Percentiles rank a stretch among this genome's conserved stretches.
phyloP scores from a whole-genome alignment of 92 coral and sea anemone species.

The Zoanthus sansibaricus region DNA sequence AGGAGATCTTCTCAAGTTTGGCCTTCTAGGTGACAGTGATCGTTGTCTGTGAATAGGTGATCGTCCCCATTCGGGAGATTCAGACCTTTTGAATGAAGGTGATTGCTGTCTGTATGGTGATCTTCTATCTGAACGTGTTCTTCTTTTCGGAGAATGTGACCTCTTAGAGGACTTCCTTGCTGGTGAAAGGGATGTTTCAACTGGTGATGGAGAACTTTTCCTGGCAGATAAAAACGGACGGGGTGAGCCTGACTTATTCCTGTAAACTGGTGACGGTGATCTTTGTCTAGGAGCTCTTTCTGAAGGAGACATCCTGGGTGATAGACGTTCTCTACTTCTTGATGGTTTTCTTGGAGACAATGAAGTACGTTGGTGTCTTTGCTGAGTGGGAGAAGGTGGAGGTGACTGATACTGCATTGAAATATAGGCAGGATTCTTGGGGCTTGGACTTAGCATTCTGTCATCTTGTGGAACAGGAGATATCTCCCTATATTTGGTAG shows the following conservation, averaged over 20 bases:
- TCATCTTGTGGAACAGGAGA: constrained; percentile 3
- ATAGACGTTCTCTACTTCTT: background rate
- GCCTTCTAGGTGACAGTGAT: constrained; percentile 16
- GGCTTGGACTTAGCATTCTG: background rate
- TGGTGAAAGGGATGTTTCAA: constrained; percentile 17
- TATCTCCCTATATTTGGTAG: background rate
- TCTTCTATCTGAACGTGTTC: background rate
- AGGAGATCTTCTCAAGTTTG: too few relatives aligned
- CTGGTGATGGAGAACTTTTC: constrained; percentile 8
- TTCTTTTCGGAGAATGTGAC: constrained; percentile 6
- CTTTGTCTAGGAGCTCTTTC: constrained; percentile 13
- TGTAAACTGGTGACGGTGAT: constrained; percentile 7
- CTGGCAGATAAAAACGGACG: background rate
- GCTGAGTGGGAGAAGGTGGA: constrained; percentile 18
- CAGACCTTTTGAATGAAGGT: background rate
- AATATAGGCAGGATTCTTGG: background rate
- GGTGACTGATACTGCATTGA: constrained; percentile 12
- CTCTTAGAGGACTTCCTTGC: background rate
- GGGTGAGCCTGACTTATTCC: constrained; percentile 23
- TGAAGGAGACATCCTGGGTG: constrained; percentile 1
- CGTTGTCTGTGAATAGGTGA: background rate
- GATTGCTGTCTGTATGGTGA: background rate
- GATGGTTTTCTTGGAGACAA: background rate
- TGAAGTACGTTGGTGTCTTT: background rate
- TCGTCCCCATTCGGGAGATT: background rate